Percentiles rank a stretch among this genome's conserved stretches.
These are phyloP conservation scores for Mesoclemmys tuberculata DNA, from an alignment of 2,113 vertebrate species.

Conservation along the genomic window DNA sequence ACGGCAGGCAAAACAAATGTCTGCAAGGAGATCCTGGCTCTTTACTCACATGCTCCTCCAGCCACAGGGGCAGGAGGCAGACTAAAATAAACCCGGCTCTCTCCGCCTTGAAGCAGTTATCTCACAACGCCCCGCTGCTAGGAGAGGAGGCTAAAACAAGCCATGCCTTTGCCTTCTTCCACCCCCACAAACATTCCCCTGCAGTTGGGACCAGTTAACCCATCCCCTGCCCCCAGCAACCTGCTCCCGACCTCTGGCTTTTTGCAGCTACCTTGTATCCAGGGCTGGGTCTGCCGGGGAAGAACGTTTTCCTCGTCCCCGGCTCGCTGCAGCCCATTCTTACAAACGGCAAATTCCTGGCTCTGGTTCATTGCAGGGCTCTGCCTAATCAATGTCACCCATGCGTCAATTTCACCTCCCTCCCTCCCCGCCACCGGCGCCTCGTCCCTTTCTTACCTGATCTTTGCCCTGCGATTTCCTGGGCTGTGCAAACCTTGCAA, in stretches of 20 bases:
- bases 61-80: no score
- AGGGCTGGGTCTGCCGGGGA: neutral
- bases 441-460: constrained; percentile 78
- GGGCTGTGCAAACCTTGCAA: neutral
- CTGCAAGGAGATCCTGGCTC: neutral
- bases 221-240: neutral
- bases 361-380: neutral
- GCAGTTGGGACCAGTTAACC: neutral
- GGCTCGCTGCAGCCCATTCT: constrained; percentile 45
- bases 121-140: neutral
- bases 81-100: no score
- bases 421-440: neutral
- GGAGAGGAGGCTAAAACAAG: neutral
- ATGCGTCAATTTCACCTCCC: neutral
- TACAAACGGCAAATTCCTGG: neutral
- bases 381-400: neutral
- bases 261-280: neutral
- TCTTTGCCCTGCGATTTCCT: neutral
- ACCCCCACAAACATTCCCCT: neutral
- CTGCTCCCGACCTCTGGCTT: neutral
- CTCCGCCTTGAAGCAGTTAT: neutral
- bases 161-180: neutral
- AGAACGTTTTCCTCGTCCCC: neutral
- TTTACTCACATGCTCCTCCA: neutral
- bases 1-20: neutral